These are phyloP conservation scores for Pygoscelis adeliae DNA, from an alignment of 2,113 vertebrate species.

Conservation along the genomic window DNA sequence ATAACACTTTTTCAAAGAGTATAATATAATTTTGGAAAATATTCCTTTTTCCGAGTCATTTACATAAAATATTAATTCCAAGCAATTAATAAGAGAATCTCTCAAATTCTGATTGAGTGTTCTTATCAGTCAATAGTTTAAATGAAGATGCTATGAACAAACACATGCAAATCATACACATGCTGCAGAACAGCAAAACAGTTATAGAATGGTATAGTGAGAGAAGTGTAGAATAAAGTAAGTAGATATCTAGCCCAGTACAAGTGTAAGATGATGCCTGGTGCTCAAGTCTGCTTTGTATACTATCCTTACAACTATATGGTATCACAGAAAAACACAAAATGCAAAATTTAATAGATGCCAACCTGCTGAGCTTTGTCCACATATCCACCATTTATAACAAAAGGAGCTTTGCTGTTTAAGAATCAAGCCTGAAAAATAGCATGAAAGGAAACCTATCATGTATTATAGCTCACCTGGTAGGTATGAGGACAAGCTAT, in stretches of 20 bases:
- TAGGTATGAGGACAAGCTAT: not conserved
- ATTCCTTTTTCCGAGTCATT: conserved; percentile 13
- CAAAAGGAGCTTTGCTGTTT: not conserved
- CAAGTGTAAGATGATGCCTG: not conserved
- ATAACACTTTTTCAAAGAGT: not conserved
- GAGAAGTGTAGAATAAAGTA: not conserved
- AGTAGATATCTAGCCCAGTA: not conserved
- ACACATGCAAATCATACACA: not conserved
- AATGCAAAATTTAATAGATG: not conserved
- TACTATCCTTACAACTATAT: not conserved
- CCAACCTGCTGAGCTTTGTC: not conserved
- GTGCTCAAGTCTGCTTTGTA: not conserved
- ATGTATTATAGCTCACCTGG: not conserved
- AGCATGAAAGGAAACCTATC: not conserved
- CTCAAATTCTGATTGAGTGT: not conserved
- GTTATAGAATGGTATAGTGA: not conserved
- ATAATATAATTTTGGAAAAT: not conserved
- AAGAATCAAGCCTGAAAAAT: not conserved
- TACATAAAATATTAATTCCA: conserved; percentile 26
- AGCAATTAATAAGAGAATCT: not conserved
- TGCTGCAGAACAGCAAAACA: not conserved
- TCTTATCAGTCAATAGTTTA: conserved; percentile 3
- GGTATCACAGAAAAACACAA: not conserved
- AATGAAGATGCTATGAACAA: conserved; percentile 3
- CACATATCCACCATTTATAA: not conserved